Percentiles rank a stretch among this genome's conserved stretches.
These are phyloP conservation scores for Plodia interpunctella DNA, from an alignment of 1,140 invertebrate species.

Conservation along the genomic window DNA sequence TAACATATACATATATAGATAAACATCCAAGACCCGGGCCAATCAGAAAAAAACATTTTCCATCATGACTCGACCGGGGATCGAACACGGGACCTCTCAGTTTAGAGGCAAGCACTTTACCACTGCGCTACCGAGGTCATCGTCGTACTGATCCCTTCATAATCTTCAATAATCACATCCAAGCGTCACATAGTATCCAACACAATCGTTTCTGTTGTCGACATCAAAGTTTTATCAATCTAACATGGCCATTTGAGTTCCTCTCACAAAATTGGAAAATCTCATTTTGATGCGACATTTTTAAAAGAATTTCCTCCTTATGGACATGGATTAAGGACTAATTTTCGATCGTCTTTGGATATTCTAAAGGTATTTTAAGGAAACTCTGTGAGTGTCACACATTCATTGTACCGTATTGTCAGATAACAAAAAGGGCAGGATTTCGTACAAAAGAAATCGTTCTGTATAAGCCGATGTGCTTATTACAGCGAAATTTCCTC, in stretches of 20 bases:
- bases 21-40: too few relatives aligned
- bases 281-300: not conserved
- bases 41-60: too few relatives aligned
- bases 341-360: not conserved
- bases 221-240: conserved; percentile 4
- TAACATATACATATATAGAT: too few relatives aligned
- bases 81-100: too few relatives aligned
- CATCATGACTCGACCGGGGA: too few relatives aligned
- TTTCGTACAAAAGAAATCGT: conserved; percentile 1
- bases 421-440: conserved; percentile 1
- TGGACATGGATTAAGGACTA: not conserved
- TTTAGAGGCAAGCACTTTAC: too few relatives aligned
- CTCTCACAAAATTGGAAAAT: not conserved
- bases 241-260: not conserved
- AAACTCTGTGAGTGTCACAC: not conserved
- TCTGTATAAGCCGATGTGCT: not conserved
- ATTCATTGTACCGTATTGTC: conserved; percentile 4
- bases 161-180: too few relatives aligned
- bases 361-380: not conserved
- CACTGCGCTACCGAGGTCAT: too few relatives aligned
- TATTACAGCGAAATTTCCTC: not conserved
- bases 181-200: not conserved
- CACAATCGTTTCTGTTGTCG: not conserved
- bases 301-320: not conserved
- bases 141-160: too few relatives aligned